Evolutionary conservation across 1,140 invertebrate genomes (phyloP).

Genomic region (Aleiodes sp.): DNA sequence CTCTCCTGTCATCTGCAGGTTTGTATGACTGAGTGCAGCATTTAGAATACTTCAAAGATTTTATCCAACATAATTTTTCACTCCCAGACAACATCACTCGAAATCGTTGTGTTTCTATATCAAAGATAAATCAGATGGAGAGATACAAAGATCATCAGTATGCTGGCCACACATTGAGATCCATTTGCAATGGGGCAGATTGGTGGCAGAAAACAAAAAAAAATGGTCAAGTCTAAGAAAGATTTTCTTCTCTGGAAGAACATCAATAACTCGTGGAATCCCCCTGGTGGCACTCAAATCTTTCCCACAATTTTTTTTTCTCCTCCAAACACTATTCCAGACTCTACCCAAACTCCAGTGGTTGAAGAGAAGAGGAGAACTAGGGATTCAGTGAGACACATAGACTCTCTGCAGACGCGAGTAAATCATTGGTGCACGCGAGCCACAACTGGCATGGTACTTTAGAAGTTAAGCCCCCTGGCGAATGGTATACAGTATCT

Average conservation of each 20-base stretch:
- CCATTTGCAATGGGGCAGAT: neutral
- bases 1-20: too few relatives aligned
- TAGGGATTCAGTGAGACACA: neutral
- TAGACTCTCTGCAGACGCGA: slow-evolving; percentile 38
- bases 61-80: too few relatives aligned
- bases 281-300: slow-evolving; percentile 16
- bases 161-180: neutral
- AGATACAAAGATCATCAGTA: slow-evolving; percentile 13
- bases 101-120: too few relatives aligned
- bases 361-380: neutral
- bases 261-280: slow-evolving; percentile 15
- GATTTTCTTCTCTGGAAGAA: neutral
- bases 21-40: too few relatives aligned
- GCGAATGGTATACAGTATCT: slow-evolving; percentile 19
- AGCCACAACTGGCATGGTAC: slow-evolving; percentile 45
- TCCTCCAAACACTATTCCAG: neutral
- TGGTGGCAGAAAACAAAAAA: neutral
- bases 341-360: neutral
- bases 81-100: too few relatives aligned
- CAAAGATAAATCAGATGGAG: too few relatives aligned
- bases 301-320: neutral
- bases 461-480: slow-evolving; percentile 51
- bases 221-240: slow-evolving; percentile 6
- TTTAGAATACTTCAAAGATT: too few relatives aligned
- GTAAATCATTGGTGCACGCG: slow-evolving; percentile 57